Percentiles rank a stretch among this genome's conserved stretches.
Conservation (phyloP, 2,797 vertebrate species). For the Leuciscus waleckii region DNA sequence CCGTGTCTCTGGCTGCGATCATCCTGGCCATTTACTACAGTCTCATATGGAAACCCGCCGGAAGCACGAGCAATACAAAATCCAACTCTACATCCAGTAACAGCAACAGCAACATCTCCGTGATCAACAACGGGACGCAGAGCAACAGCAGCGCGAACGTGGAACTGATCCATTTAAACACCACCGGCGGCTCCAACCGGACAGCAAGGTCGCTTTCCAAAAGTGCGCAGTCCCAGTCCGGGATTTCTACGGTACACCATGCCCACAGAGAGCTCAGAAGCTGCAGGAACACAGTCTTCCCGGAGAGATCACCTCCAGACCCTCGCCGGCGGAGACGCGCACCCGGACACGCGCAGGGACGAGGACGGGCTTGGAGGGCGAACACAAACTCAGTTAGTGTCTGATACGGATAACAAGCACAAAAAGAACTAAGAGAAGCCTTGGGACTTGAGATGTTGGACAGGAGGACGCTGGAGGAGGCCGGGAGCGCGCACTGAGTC, state of each 20-base stretch:
- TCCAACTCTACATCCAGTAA: neutral
- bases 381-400: neutral
- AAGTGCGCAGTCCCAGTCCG: constrained; percentile 65
- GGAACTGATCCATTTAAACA: constrained; percentile 57
- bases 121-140: constrained; percentile 69
- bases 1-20: constrained; percentile 97
- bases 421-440: neutral
- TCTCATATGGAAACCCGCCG: constrained; percentile 88
- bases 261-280: constrained; percentile 1
- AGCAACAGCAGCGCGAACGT: constrained; percentile 72
- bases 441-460: neutral
- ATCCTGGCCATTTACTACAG: constrained; percentile 98
- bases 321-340: neutral
- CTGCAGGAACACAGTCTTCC: neutral
- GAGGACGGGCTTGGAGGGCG: neutral
- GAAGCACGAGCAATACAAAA: neutral
- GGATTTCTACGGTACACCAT: constrained; percentile 60
- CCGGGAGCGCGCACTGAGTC: no score
- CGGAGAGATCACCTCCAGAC: neutral
- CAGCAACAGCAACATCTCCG: constrained; percentile 61
- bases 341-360: neutral
- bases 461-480: neutral
- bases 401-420: neutral
- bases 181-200: constrained; percentile 61
- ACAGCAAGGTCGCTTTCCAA: constrained; percentile 56